Evolutionary conservation across 2,888 invertebrate species (phyloP), one percentile per base, ranked within the genome.

Genomic region (Xestia rhomboidea): DNA sequence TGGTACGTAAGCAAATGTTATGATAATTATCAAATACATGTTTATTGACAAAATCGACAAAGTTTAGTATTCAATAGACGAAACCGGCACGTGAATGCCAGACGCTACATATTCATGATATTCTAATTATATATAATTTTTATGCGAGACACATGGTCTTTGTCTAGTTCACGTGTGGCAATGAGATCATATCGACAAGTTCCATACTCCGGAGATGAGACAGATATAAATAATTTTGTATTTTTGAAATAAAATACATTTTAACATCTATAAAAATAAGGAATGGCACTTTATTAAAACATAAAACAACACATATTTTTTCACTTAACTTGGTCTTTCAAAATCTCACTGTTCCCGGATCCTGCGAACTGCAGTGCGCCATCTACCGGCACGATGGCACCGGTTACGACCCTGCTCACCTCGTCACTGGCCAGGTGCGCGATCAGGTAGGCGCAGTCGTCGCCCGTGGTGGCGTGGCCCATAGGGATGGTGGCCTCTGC

Each of bases 371-470:
- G 84, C 15, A 90, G 51, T 0, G 85, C 90, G 1, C 91, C 91
- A 44, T 91, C 91, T 0, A 91, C 15, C 98, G 99, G 70, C 98
- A 98, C 91, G 98, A 98, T 84, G 98, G 98, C 49, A 98, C 97
- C 87, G 54, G 62, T 97, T 27, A 87, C 78, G 5, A 87, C 68
- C 21, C 87, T 57, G 72, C 87, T 87, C 70, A 76, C 51, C 41
- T 74, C 27, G 71, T 98, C 97, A 77, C 98, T 98, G 7, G 99
- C 99, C 78, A 99, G 96, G 93, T 98, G 99, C 10, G 97, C 97
- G 82, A 99, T 99, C 4, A 98, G 97, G 76, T 97, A 96, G 0
- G 99, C 99, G 10, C 98, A 98, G 95, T 99, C 99, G 7, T 97
- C 97, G 0, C 87, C 88, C 0, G 77, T 73, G 57, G 81, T 97